Base-by-base conservation (phyloP, 2,113 vertebrate species). In the Burhinus oedicnemus region DNA sequence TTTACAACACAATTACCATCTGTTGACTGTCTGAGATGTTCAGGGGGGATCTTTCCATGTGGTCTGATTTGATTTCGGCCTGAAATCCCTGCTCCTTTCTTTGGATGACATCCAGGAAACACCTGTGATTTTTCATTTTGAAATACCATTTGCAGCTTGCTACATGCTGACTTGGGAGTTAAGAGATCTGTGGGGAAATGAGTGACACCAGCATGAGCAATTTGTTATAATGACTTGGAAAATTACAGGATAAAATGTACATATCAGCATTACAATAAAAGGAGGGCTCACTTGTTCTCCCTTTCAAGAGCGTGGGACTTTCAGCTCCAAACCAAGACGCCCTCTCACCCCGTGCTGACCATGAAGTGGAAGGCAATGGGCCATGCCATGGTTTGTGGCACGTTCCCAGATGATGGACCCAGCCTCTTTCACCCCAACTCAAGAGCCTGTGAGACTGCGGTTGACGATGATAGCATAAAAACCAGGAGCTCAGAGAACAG, bases 71-170 rank as follows among this genome's bases (percentile, higher is more conserved):
- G 74, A 96, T 95, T 97, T 82, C 93, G 79, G 36, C 83, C 91
- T 76, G 77, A 93, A 92, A 85, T 55, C 94, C 22, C 3, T 0
- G 1, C 47, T 95, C 55, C 55, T 75, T 77, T 30, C 76, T 58
- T 89, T 87, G 93, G 89, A 86, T 69, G 83, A 4, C 66, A 74
- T 85, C 95, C 94, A 97, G 89, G 66, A 91, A 95, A 75, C 64
- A 92, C 87, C 90, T 95, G 83, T 22, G 8, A 92, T 89, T 96
- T 94, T 96, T 93, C 93, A 94, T 93, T 96, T 89, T 65, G 86
- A 97, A 94, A 77, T 74, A 42, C 45, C 49, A 16, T 66, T 96
- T 96, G 76, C 96, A 95, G 57, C 82, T 83, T 87, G 72, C 82
- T 84, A 34, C 69, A 27, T 32, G 61, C 93, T 89, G 90, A 42